Evolutionary conservation across 2,797 vertebrate genomes (phyloP).

Genomic region (Netta rufina): DNA sequence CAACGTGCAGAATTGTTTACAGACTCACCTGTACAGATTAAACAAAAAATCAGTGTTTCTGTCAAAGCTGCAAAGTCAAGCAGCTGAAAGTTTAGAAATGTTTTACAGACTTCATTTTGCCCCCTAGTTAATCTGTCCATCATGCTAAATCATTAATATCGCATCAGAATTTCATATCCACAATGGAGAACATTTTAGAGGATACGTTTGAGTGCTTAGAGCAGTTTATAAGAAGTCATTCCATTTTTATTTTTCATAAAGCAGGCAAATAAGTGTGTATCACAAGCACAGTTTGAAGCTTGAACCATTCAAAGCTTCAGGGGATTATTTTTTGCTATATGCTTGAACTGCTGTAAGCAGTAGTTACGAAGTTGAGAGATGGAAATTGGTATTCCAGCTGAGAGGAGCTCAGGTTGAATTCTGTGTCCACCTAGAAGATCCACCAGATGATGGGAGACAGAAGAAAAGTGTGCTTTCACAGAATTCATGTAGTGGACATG

Average conservation of each 20-base stretch:
- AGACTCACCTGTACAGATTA: not conserved
- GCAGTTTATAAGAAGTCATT: not conserved
- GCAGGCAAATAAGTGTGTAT: not conserved
- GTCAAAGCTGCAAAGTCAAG: not conserved
- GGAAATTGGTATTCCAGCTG: not conserved
- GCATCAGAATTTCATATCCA: not conserved
- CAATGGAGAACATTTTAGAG: not conserved
- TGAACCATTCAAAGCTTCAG: not conserved
- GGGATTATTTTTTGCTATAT: not conserved
- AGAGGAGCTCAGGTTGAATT: not conserved
- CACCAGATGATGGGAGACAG: not conserved
- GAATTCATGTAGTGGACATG: not conserved
- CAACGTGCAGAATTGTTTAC: not conserved
- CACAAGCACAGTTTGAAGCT: not conserved
- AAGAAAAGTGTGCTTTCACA: not conserved
- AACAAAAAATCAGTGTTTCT: not conserved
- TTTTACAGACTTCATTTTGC: not conserved
- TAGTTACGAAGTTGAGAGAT: not conserved
- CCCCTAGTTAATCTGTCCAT: not conserved
- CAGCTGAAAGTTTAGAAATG: not conserved
- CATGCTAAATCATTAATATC: constrained; percentile 1
- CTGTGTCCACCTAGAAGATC: not conserved
- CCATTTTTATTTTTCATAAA: not conserved
- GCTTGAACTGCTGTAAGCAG: not conserved
- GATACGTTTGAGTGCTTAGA: not conserved